Evolutionary conservation across 2,888 invertebrate genomes (phyloP).

Genomic region (Dynastes hyllus): DNA sequence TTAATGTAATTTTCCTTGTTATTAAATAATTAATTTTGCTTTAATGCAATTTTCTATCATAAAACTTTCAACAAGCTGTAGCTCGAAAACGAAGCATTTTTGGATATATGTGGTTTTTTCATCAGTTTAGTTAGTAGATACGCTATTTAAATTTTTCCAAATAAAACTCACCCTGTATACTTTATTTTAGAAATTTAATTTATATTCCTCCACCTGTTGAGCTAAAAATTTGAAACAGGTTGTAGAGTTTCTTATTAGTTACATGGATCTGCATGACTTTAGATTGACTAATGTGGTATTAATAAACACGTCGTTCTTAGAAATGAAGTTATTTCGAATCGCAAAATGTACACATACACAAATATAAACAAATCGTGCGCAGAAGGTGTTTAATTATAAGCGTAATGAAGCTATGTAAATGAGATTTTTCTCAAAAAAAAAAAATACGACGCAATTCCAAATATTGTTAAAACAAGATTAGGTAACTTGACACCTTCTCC

Average conservation of each 20-base stretch:
- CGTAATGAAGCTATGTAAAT: slow-evolving; percentile 11
- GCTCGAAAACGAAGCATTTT: no score
- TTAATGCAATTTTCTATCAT: no score
- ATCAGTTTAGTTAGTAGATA: no score
- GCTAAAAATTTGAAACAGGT: not conserved
- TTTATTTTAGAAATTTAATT: not conserved
- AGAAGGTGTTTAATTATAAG: not conserved
- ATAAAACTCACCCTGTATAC: no score
- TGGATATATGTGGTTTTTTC: no score
- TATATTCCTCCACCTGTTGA: not conserved
- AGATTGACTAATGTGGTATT: slow-evolving; percentile 15
- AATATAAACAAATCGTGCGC: slow-evolving; percentile 17
- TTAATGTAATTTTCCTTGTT: no score
- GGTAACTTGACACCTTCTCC: not conserved
- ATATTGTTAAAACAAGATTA: not conserved
- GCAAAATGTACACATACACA: slow-evolving; percentile 6
- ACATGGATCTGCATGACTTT: not conserved
- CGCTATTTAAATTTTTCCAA: no score
- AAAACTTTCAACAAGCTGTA: no score
- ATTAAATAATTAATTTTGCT: no score
- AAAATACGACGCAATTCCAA: slow-evolving; percentile 20
- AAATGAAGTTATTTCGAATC: not conserved
- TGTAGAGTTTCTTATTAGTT: not conserved
- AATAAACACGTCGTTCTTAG: not conserved
- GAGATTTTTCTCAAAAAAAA: slow-evolving; percentile 20